A percentile compares a stretch with the other conserved stretches of the same genome.
Evolutionary conservation across 1,140 invertebrate genomes (phyloP).

Genomic region (Amyelois transitella): DNA sequence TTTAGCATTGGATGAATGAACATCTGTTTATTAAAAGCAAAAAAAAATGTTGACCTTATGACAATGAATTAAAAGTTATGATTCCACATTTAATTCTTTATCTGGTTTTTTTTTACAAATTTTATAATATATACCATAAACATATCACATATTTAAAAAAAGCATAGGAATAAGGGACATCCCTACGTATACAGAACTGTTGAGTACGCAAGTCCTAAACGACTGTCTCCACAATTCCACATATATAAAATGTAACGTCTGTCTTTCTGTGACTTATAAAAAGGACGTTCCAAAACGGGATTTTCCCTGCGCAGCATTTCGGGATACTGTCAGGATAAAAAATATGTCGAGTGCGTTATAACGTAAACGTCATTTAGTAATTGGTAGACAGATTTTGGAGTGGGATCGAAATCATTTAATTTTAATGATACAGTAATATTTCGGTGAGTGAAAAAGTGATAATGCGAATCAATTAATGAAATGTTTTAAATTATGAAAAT

Average conservation of each 20-base stretch:
- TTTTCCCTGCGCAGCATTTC: background rate
- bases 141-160: background rate
- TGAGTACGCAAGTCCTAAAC: background rate
- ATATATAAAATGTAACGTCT: background rate
- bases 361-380: too few species aligned
- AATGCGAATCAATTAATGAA: too few species aligned
- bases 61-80: too few species aligned
- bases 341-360: too few species aligned
- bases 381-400: too few species aligned
- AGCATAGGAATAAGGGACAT: background rate
- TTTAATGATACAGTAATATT: too few species aligned
- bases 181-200: background rate
- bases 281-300: background rate
- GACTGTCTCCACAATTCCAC: background rate
- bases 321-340: background rate
- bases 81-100: background rate
- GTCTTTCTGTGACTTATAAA: background rate
- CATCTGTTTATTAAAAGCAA: too few species aligned
- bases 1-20: too few species aligned
- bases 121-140: background rate
- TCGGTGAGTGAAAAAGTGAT: too few species aligned
- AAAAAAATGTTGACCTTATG: too few species aligned
- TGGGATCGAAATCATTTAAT: too few species aligned
- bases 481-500: too few species aligned
- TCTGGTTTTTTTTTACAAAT: background rate